These are phyloP conservation scores for Calephelis virginiensis DNA, from an alignment of 1,140 invertebrate genomes.

Conservation along the genomic window DNA sequence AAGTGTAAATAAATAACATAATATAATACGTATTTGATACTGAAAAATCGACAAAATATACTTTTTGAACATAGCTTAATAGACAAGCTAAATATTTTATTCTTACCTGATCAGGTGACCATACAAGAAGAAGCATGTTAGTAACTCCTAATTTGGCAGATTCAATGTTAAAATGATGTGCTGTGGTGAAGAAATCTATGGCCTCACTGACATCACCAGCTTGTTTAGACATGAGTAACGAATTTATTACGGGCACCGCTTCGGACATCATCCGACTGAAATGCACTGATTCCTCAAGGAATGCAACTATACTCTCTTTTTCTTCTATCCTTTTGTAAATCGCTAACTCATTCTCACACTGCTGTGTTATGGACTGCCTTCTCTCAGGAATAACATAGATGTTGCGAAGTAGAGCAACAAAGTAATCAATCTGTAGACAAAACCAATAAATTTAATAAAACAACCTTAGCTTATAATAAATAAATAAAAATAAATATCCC, in stretches of 20 bases:
- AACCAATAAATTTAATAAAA: background rate
- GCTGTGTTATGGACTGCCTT: slow-evolving; percentile 48
- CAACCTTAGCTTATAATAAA: too few species aligned
- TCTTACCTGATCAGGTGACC: slow-evolving; percentile 81
- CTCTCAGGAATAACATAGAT: slow-evolving; percentile 63
- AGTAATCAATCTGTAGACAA: slow-evolving; percentile 63
- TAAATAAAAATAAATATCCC: too few species aligned
- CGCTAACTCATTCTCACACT: slow-evolving; percentile 65
- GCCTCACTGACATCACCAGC: slow-evolving; percentile 90
- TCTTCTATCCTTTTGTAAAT: slow-evolving; percentile 68
- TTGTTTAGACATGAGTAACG: slow-evolving; percentile 86
- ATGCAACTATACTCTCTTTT: slow-evolving; percentile 78
- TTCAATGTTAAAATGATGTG: slow-evolving; percentile 87
- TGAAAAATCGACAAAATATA: too few species aligned
- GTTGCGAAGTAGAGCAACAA: slow-evolving; percentile 64
- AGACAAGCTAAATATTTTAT: background rate
- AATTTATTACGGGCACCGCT: slow-evolving; percentile 84
- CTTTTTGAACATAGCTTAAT: too few species aligned
- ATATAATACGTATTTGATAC: too few species aligned
- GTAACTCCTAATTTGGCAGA: slow-evolving; percentile 85
- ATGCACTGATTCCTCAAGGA: slow-evolving; percentile 81
- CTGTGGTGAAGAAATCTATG: slow-evolving; percentile 90
- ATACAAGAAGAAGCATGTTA: slow-evolving; percentile 88
- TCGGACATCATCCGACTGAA: slow-evolving; percentile 85
- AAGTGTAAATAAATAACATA: too few species aligned